phyloP scores from a whole-genome alignment of 2,113 vertebrate species.

The Thunnus thynnus region DNA sequence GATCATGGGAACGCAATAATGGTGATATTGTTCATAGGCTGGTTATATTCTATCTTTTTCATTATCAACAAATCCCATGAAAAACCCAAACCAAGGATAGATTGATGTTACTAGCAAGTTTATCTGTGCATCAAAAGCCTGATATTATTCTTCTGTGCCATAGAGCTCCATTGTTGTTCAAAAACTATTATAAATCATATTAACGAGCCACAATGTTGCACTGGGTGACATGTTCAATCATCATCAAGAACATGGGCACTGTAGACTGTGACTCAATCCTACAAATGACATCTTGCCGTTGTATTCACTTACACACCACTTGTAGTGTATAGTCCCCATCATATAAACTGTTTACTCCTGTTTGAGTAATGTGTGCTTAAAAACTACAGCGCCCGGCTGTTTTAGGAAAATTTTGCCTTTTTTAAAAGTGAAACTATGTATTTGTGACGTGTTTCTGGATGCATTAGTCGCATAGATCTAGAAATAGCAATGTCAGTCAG shows the following conservation, averaged over 20 bases:
- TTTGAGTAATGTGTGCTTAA: background rate
- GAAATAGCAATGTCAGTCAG: too few species aligned
- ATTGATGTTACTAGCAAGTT: background rate
- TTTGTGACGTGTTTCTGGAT: too few species aligned
- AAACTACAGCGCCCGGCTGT: background rate
- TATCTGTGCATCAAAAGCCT: too few species aligned
- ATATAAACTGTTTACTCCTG: background rate
- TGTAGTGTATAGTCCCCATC: background rate
- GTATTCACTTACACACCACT: background rate
- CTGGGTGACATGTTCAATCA: background rate
- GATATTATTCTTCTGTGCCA: background rate
- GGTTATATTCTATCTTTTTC: background rate
- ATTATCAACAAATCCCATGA: background rate
- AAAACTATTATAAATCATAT: background rate
- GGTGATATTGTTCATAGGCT: conserved; percentile 40
- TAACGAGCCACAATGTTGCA: background rate
- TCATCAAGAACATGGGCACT: too few species aligned
- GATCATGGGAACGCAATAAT: conserved; percentile 24
- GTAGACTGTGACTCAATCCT: background rate
- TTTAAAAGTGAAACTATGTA: too few species aligned
- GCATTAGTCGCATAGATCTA: too few species aligned
- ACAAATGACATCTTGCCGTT: background rate
- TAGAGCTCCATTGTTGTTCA: background rate
- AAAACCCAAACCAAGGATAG: background rate
- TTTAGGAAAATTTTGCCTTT: too few species aligned